Evolutionary conservation across 2,797 vertebrate genomes (phyloP).

Genomic region (Scyliorhinus canicula): DNA sequence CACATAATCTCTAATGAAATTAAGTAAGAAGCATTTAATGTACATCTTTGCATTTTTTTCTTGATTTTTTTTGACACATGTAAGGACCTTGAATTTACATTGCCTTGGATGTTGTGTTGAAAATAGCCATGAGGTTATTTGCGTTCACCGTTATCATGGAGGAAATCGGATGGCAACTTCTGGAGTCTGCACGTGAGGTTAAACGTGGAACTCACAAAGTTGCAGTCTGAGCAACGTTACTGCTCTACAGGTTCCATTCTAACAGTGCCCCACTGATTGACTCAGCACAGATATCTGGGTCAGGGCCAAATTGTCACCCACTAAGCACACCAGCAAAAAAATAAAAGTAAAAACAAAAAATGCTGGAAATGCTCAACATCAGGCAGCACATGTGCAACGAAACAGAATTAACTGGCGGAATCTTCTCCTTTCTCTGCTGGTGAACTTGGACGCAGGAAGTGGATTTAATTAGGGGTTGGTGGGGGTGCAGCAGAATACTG

Average conservation of each 20-base stretch:
- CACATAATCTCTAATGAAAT: background rate
- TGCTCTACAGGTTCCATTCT: no score
- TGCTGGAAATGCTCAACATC: no score
- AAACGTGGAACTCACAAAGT: background rate
- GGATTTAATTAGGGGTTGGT: no score
- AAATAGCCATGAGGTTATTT: background rate
- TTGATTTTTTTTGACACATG: background rate
- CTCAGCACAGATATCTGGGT: background rate
- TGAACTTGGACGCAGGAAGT: no score
- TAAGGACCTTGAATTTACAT: background rate
- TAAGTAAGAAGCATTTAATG: background rate
- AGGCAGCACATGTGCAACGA: no score
- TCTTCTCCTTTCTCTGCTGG: no score
- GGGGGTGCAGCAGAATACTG: no score
- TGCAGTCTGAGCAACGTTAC: background rate
- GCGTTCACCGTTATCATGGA: background rate
- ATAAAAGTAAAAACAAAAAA: no score
- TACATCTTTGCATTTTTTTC: background rate
- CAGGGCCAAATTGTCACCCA: background rate
- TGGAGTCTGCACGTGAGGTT: background rate
- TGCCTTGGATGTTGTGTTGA: background rate
- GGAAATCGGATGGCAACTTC: background rate
- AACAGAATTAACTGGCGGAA: no score
- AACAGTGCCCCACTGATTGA: background rate
- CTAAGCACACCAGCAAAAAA: background rate